phyloP scores from a whole-genome alignment of 2,888 invertebrate genomes.

The Octodonta nipae region DNA sequence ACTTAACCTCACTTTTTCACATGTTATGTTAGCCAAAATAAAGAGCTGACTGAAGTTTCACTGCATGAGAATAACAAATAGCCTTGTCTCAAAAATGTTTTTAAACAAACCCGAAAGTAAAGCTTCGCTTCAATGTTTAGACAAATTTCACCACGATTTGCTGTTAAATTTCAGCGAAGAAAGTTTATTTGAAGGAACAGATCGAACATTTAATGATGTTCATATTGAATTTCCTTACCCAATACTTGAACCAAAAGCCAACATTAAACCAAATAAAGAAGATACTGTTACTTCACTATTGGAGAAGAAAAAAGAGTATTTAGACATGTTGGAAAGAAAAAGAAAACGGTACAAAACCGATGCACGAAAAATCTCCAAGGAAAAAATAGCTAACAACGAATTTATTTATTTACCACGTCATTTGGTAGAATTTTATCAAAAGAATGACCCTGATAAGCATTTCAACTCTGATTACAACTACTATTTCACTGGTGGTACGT shows the following conservation, averaged over 20 bases:
- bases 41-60: no score
- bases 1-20: no score
- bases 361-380: constrained; percentile 9
- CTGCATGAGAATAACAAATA: no score
- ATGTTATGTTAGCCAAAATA: no score
- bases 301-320: constrained; percentile 10
- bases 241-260: constrained; percentile 10
- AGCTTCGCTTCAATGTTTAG: no score
- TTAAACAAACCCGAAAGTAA: no score
- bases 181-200: constrained; percentile 15
- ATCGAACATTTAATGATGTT: constrained; percentile 9
- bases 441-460: constrained; percentile 12
- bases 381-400: constrained; percentile 6
- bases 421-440: constrained; percentile 14
- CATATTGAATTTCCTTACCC: constrained; percentile 16
- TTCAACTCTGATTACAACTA: constrained; percentile 16
- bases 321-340: constrained; percentile 7
- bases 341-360: constrained; percentile 8
- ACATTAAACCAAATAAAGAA: no score
- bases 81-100: constrained; percentile 3
- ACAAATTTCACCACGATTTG: constrained; percentile 12
- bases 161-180: constrained; percentile 14
- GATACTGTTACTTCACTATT: constrained; percentile 10
- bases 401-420: constrained; percentile 14
- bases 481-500: constrained; percentile 16